Evolutionary conservation across 2,888 invertebrate species (phyloP), one percentile per base, ranked within the genome.

Genomic region (Drosophila fungiperda): DNA sequence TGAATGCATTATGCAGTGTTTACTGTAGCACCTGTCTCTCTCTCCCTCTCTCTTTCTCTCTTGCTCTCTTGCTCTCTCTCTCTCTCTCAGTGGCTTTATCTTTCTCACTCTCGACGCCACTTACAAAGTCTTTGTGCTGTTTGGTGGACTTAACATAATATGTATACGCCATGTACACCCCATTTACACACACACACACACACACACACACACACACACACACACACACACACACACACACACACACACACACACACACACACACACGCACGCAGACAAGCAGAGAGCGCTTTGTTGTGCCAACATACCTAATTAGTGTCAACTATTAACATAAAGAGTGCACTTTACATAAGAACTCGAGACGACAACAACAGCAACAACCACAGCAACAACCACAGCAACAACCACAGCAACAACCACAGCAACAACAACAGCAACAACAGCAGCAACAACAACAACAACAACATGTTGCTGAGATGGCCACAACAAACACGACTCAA

Each of bases 301-400:
- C 83, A 84, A 87, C 89, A 89, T 83, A 84, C 77, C 86, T 87
- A 87, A 87, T 88, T 87, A 87, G 86, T 87, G 86, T 87, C 89
- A 87, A 87, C 87, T 87, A 89, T 87, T 89, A 87, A 89, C 87
- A 89, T 87, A 87, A 87, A 89, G 87, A 87, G 89, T 84, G 84
- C 83, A 81, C 89, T 87, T 79, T 87, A 89, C 84, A 82, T 79
- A 75, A 88, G 89, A 88, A 88, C 86, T 89, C 87, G 87, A 87
- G 89, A 87, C 86, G 87, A 81, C 80, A 64, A 52, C 67, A 68
- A 9, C 54, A 61, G 49, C 58, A 68, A 49, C 61, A 54, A 29
- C 48, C 52, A 23, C 67, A 63, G 9, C 65, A 68, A 49, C 68
- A 73, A 66, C 70, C 66, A 61, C 55, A 62, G 48, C 62, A 67